Base-by-base conservation (phyloP, 2,888 invertebrate genomes). In the Phasia obesa region DNA sequence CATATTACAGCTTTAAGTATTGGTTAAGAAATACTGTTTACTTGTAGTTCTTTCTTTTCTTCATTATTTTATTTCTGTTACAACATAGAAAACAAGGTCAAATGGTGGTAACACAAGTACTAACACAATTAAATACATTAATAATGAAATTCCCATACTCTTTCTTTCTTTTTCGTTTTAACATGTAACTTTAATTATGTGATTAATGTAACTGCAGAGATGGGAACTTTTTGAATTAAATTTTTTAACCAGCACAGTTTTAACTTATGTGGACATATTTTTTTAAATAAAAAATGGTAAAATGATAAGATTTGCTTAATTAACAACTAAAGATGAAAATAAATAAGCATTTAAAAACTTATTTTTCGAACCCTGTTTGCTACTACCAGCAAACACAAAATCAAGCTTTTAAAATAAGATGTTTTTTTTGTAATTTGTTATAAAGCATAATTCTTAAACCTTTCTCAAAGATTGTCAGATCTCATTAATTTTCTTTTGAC, bases 81-180 rank as follows among this genome's bases (percentile, higher is more conserved):
- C 19, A 53, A 44, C 67, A 70, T 27, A 62, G 53, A 65, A 75
- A 75, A 64, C 65, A 70, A 62, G 70, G 75, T 70, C 81, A 81
- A 74, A 55, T 55, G 60, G 19, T 60, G 35, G 60, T 53, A 60
- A 35, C 21, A 60, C n/a, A 69, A 79, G 49, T 64, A 78, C 25
- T 55, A 35, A 69, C 64, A 75, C 31, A 47, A 75, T 60, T 44
- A 49, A 15, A 64, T 64, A 44, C 23, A 57, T 15, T 47, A 27
- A 55, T 35, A 25, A 9, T 11, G 19, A 44, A 17, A 44, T n/a
- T n/a, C 44, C 3, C 25, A 13, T 7, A 38, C 7, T 53, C 27
- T 62, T 25, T 4, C 23, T 25, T 17, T 17, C 17, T 0, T 44
- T 13, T n/a, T 25, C 1, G 13, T 42, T 27, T 4, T 9, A 25